Percentiles rank a stretch among this genome's conserved stretches.
Evolutionary conservation across 2,113 vertebrate genomes (phyloP).

Genomic region (Thamnophis sirtalis): DNA sequence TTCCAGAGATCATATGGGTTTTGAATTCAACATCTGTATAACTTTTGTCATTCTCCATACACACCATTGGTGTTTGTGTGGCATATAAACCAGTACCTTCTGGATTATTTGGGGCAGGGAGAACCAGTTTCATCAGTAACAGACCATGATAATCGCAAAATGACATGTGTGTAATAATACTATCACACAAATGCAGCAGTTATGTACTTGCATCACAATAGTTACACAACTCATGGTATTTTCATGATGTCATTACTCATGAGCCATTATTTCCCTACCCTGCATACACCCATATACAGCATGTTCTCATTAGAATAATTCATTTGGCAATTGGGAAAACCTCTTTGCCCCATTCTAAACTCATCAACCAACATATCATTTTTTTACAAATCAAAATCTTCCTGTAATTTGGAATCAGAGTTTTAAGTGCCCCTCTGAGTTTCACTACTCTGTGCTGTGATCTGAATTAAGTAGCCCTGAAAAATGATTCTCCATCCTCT

Average conservation of each 20-base stretch:
- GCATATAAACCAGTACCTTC: not conserved
- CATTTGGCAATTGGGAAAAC: not conserved
- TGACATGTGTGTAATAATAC: not conserved
- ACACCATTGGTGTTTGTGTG: not conserved
- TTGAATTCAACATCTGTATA: not conserved
- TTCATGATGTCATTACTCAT: not conserved
- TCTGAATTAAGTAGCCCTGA: not conserved
- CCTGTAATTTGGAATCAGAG: not conserved
- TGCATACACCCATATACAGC: not conserved
- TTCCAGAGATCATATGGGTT: not conserved
- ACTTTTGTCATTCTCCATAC: not conserved
- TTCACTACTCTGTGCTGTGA: not conserved
- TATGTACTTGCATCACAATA: not conserved
- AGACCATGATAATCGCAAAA: not conserved
- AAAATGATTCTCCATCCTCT: not conserved
- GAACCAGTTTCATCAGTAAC: not conserved
- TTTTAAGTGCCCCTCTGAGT: not conserved
- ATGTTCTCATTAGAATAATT: not conserved
- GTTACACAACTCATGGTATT: not conserved
- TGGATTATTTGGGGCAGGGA: not conserved
- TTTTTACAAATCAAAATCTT: not conserved
- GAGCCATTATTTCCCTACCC: not conserved
- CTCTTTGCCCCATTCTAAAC: not conserved
- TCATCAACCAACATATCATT: not conserved
- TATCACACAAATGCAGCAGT: not conserved